phyloP scores from a whole-genome alignment of 2,888 invertebrate genomes.

The Apodemia duryi region DNA sequence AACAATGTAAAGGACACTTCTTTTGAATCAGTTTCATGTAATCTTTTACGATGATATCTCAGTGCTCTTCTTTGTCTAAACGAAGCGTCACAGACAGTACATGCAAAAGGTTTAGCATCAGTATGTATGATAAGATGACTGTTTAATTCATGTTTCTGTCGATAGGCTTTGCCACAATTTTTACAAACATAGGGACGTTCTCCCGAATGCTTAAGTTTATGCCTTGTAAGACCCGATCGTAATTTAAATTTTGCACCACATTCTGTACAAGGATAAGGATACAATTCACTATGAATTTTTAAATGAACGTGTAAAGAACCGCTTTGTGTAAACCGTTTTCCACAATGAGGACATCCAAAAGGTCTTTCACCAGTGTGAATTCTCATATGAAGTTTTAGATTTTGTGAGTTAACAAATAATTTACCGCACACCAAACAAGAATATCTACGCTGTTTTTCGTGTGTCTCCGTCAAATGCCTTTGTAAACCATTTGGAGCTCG shows the following conservation, averaged over 20 bases:
- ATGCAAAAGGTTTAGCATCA: slow-evolving; percentile 76
- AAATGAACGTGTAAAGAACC: slow-evolving; percentile 82
- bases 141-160: slow-evolving; percentile 79
- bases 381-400: slow-evolving; percentile 78
- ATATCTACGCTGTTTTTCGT: slow-evolving; percentile 79
- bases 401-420: slow-evolving; percentile 81
- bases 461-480: slow-evolving; percentile 81
- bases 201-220: slow-evolving; percentile 80
- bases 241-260: slow-evolving; percentile 81
- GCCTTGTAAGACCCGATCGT: slow-evolving; percentile 76
- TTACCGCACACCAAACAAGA: slow-evolving; percentile 75
- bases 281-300: slow-evolving; percentile 76
- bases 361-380: slow-evolving; percentile 81
- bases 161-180: slow-evolving; percentile 77
- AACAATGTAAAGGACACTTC: slow-evolving; percentile 21
- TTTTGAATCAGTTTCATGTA: slow-evolving; percentile 49
- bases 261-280: slow-evolving; percentile 78
- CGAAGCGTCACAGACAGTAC: slow-evolving; percentile 73
- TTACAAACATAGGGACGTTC: slow-evolving; percentile 81
- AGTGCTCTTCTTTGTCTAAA: slow-evolving; percentile 77
- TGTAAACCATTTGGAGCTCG: slow-evolving; percentile 82
- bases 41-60: slow-evolving; percentile 47
- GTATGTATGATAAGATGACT: slow-evolving; percentile 75
- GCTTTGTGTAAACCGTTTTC: slow-evolving; percentile 82
- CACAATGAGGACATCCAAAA: slow-evolving; percentile 78